Conservation (phyloP, 2,797 vertebrate species). For the Smutsia gigantea region DNA sequence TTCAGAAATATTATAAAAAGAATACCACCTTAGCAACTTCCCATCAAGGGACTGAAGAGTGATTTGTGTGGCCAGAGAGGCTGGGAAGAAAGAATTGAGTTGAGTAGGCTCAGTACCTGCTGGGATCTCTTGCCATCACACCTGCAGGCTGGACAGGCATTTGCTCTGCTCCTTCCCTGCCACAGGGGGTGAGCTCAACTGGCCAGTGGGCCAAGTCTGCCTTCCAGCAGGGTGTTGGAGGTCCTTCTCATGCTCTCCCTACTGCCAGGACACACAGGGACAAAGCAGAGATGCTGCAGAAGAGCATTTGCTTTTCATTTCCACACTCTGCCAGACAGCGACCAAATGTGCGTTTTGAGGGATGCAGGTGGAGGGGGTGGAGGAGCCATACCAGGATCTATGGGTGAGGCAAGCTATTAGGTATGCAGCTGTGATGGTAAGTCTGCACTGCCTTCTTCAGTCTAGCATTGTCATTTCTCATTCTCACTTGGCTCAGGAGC, state of each 20-base stretch:
- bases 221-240: background rate
- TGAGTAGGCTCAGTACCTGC: background rate
- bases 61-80: background rate
- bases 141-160: background rate
- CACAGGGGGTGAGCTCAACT: rapidly evolving
- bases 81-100: background rate
- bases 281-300: background rate
- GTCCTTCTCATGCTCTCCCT: background rate
- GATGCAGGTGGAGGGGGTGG: too few species aligned
- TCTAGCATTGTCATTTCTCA: background rate
- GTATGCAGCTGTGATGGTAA: background rate
- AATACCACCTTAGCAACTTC: background rate
- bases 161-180: background rate
- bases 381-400: background rate
- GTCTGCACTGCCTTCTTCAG: background rate
- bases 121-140: background rate
- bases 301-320: background rate
- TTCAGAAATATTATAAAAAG: background rate
- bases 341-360: background rate
- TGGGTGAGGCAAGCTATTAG: background rate
- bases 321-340: background rate
- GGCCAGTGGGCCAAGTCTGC: background rate
- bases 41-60: background rate
- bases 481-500: background rate
- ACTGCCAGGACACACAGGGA: background rate